Conservation (phyloP, 2,888 invertebrate species). For the Penaeus monodon region DNA sequence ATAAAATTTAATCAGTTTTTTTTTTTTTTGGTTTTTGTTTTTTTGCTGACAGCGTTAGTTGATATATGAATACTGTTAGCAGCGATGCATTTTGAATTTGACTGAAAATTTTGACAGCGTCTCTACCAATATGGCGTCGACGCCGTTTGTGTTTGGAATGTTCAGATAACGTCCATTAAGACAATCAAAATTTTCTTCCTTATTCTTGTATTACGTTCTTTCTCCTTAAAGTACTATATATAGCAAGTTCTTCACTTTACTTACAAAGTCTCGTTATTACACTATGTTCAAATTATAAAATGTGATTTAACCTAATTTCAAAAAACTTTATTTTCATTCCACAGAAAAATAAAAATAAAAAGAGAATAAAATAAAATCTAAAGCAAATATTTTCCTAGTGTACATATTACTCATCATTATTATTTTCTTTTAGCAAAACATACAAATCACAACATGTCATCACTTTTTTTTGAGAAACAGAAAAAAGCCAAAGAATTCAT, state of each 20-base stretch:
- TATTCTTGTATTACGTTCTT: background rate
- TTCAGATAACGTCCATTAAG: conserved; percentile 9
- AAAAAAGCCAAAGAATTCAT: background rate
- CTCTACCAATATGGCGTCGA: too few species aligned
- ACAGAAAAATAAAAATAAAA: background rate
- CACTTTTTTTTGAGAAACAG: background rate
- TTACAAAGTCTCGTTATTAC: too few species aligned
- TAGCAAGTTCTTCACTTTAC: too few species aligned
- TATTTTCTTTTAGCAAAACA: conserved; percentile 12
- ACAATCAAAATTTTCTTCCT: background rate
- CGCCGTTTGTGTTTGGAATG: conserved; percentile 10
- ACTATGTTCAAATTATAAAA: too few species aligned
- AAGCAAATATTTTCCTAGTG: too few species aligned
- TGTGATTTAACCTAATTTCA: too few species aligned
- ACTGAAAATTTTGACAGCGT: too few species aligned
- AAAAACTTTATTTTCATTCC: too few species aligned
- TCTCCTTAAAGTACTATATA: conserved; percentile 1
- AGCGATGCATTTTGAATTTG: too few species aligned
- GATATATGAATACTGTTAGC: too few species aligned
- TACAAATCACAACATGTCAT: conserved; percentile 20
- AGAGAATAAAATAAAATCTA: background rate
- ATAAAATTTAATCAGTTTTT: background rate
- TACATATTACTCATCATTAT: background rate
- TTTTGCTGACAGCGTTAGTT: too few species aligned
- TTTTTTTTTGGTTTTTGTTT: too few species aligned